Percentiles rank a stretch among this genome's conserved stretches.
phyloP scores from a whole-genome alignment of 2,797 vertebrate genomes.

The Falco berigora region DNA sequence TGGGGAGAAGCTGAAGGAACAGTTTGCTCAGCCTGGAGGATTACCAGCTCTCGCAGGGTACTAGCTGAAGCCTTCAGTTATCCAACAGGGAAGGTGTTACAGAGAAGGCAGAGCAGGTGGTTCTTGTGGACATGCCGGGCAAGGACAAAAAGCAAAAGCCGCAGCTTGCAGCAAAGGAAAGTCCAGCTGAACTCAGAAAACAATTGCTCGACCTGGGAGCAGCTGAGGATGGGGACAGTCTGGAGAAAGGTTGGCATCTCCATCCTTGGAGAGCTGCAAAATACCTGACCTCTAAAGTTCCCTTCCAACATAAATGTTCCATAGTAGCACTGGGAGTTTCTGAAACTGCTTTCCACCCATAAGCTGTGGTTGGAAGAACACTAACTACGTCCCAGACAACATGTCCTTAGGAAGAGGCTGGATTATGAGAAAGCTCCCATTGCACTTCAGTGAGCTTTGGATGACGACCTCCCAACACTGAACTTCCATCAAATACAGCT shows the following conservation, averaged over 20 bases:
- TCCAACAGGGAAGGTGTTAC: not conserved
- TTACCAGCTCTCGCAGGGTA: too few species aligned
- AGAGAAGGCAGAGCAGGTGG: not conserved
- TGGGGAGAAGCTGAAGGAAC: not conserved
- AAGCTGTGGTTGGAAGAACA: not conserved
- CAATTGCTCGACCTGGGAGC: not conserved
- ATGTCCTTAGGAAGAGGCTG: not conserved
- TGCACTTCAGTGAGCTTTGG: not conserved
- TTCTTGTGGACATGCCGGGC: fast-evolving
- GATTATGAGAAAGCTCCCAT: not conserved
- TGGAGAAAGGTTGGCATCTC: not conserved
- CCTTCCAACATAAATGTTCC: not conserved
- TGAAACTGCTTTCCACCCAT: not conserved
- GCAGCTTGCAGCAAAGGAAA: not conserved
- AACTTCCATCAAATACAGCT: not conserved
- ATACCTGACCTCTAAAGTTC: not conserved
- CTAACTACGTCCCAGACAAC: not conserved
- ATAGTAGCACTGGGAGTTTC: not conserved
- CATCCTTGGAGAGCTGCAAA: not conserved
- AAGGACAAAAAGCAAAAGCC: not conserved
- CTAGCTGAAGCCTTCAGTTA: not conserved
- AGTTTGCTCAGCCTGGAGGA: not conserved
- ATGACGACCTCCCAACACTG: not conserved
- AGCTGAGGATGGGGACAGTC: not conserved
- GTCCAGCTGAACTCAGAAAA: not conserved